Conservation (phyloP, 2,888 invertebrate genomes). For the Dastarcus helophoroides region DNA sequence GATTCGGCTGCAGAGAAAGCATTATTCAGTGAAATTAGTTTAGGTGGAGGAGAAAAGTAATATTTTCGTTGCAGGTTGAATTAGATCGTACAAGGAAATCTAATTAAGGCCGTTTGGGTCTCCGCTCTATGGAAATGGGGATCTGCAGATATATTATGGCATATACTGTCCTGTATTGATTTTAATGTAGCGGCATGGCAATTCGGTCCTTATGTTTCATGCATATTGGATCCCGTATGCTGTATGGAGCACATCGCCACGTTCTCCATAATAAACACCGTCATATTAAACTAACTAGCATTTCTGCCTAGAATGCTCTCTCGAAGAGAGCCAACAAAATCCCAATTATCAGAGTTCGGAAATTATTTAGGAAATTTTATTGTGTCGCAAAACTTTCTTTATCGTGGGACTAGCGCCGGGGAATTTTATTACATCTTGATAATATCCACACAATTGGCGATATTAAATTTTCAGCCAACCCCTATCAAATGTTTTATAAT, state of each 20-base stretch:
- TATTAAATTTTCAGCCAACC: conserved; percentile 17
- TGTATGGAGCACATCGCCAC: conserved; percentile 3
- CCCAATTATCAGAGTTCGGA: conserved; percentile 21
- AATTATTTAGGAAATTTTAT: conserved; percentile 34
- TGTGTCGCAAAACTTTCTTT: conserved; percentile 25
- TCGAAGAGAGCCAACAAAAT: conserved; percentile 11
- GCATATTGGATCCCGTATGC: conserved; percentile 23
- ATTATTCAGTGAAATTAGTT: too few species aligned
- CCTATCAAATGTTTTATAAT: too few species aligned
- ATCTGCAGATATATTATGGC: conserved; percentile 38
- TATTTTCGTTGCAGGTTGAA: too few species aligned
- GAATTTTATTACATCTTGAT: conserved; percentile 47
- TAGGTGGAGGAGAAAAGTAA: too few species aligned
- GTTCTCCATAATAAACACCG: conserved; percentile 14
- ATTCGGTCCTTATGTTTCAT: conserved; percentile 30
- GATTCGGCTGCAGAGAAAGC: too few species aligned
- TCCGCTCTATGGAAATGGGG: conserved; percentile 32
- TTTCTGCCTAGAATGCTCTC: conserved; percentile 13
- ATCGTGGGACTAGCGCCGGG: conserved; percentile 31
- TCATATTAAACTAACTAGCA: conserved; percentile 13
- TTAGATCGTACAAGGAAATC: too few species aligned
- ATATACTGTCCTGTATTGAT: conserved; percentile 37
- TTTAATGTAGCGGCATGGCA: conserved; percentile 34
- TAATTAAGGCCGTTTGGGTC: conserved; percentile 13
- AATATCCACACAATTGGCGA: conserved; percentile 32